phyloP scores from a whole-genome alignment of 2,888 invertebrate genomes.

The Dasysyrphus albostriatus region DNA sequence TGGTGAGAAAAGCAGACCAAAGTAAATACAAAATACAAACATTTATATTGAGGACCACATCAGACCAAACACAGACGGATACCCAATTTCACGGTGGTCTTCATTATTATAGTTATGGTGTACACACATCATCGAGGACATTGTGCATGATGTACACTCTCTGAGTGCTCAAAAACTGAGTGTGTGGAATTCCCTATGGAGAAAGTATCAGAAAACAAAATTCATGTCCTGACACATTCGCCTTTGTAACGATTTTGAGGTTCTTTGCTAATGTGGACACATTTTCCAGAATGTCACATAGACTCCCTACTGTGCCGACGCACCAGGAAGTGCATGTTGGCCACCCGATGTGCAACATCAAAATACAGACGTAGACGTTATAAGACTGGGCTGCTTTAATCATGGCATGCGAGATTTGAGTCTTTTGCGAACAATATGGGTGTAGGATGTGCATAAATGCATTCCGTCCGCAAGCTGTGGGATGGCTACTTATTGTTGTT shows the following conservation, averaged over 20 bases:
- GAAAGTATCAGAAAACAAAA: constrained; percentile 58
- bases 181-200: constrained; percentile 69
- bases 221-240: constrained; percentile 66
- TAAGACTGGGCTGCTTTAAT: constrained; percentile 63
- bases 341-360: constrained; percentile 70
- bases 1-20: constrained; percentile 69
- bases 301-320: constrained; percentile 65
- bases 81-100: constrained; percentile 74
- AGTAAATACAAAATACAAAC: constrained; percentile 71
- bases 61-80: constrained; percentile 31
- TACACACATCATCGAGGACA: constrained; percentile 73
- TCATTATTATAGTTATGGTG: constrained; percentile 43
- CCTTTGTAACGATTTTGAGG: constrained; percentile 65
- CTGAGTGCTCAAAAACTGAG: constrained; percentile 48
- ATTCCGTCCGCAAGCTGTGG: constrained; percentile 40
- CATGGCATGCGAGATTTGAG: constrained; percentile 62
- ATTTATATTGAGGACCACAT: constrained; percentile 65
- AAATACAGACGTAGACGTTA: constrained; percentile 42
- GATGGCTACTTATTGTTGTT: constrained; percentile 54
- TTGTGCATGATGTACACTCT: constrained; percentile 32
- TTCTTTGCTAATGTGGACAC: constrained; percentile 74
- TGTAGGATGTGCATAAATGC: constrained; percentile 31
- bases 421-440: constrained; percentile 57
- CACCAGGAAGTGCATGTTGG: constrained; percentile 73
- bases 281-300: constrained; percentile 70